Evolutionary conservation across 2,113 vertebrate genomes (phyloP).

Genomic region (Sturnus vulgaris): DNA sequence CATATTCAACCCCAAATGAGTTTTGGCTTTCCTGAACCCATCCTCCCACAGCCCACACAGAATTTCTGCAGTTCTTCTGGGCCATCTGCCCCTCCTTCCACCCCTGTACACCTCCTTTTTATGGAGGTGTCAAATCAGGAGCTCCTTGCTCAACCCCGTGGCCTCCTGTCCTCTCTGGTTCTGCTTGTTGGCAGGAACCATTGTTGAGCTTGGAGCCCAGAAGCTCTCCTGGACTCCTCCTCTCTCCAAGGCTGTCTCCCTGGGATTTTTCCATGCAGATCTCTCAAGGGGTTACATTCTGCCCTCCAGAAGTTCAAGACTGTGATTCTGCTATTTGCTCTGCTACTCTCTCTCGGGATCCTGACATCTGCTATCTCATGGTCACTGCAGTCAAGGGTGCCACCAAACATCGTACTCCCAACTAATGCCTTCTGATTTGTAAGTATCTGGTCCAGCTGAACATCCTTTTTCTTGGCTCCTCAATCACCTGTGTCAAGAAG

Average conservation of each 20-base stretch:
- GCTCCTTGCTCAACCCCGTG: background rate
- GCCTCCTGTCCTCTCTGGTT: background rate
- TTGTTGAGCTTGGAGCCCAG: background rate
- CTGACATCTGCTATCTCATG: background rate
- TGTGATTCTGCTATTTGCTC: background rate
- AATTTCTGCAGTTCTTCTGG: background rate
- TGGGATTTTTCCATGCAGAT: background rate
- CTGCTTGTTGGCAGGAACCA: background rate
- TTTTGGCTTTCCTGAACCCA: background rate
- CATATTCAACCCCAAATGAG: background rate
- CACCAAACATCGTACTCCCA: background rate
- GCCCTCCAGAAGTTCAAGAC: background rate
- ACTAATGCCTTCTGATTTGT: background rate
- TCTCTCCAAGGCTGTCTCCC: background rate
- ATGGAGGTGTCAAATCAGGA: rapidly evolving
- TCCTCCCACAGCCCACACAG: background rate
- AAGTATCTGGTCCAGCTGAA: background rate
- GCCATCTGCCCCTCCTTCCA: background rate
- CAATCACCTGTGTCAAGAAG: background rate
- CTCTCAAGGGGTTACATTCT: background rate
- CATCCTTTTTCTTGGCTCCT: background rate
- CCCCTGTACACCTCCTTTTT: background rate
- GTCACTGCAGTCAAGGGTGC: background rate
- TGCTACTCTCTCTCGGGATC: background rate
- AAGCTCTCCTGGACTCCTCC: background rate